phyloP scores from a whole-genome alignment of 2,797 vertebrate species.

The Cryptoprocta ferox region DNA sequence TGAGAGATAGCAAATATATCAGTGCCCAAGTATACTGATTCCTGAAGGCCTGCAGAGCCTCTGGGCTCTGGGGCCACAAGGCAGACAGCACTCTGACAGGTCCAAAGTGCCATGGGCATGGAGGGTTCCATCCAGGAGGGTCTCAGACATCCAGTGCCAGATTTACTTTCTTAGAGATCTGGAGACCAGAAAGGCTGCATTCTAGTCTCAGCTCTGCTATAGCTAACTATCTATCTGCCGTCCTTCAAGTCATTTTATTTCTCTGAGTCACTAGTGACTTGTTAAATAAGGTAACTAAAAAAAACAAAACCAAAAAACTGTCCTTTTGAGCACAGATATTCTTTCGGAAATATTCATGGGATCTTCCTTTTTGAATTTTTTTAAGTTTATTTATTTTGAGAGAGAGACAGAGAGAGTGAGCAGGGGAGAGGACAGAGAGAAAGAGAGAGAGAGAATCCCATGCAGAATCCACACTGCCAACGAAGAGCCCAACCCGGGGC shows the following conservation, averaged over 20 bases:
- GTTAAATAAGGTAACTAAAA: background rate
- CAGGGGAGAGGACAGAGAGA: no score
- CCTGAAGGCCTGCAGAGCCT: background rate
- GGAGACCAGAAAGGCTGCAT: background rate
- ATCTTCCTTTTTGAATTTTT: background rate
- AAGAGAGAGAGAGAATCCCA: no score
- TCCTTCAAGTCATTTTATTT: background rate
- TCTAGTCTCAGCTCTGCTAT: background rate
- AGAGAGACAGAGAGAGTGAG: no score
- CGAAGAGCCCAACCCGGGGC: no score
- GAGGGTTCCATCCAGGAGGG: background rate
- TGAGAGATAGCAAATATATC: background rate
- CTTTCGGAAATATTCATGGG: background rate
- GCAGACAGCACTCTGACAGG: background rate
- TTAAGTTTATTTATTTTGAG: no score
- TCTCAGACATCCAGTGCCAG: background rate
- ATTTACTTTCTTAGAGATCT: background rate
- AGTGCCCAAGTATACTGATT: background rate
- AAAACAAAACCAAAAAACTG: background rate
- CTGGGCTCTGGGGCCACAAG: no score
- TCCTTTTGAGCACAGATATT: background rate
- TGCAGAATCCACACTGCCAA: no score
- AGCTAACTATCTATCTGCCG: background rate
- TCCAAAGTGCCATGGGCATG: fast-evolving
- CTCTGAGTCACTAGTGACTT: background rate